These are phyloP conservation scores for Virgularia gustaviana DNA, from an alignment of 92 coral and sea anemone species.

Conservation along the genomic window DNA sequence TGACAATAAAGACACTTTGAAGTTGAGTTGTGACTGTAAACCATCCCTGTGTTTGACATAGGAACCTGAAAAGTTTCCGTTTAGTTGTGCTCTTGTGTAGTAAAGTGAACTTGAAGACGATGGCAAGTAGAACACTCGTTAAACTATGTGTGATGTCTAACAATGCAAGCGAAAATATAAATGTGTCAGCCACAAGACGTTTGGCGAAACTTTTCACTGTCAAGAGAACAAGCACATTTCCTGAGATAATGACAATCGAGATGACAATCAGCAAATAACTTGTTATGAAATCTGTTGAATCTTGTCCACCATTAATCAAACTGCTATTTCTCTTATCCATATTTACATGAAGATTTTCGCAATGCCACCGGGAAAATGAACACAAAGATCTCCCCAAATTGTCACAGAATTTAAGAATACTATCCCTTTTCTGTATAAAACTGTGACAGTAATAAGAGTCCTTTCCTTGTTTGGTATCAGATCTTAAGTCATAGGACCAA, in stretches of 20 bases:
- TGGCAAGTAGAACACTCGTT: conserved; percentile 9
- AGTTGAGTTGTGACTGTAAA: conserved; percentile 14
- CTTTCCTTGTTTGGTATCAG: no score
- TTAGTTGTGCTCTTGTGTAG: neutral
- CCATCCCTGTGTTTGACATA: conserved; percentile 21
- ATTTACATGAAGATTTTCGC: neutral
- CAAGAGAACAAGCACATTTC: conserved; percentile 1
- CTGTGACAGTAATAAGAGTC: no score
- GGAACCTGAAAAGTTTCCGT: neutral
- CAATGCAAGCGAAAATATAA: conserved; percentile 5
- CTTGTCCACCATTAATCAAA: no score
- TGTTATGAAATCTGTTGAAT: neutral
- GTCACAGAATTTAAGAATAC: neutral
- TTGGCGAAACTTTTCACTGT: conserved; percentile 19
- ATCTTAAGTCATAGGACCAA: no score
- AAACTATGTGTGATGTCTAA: neutral
- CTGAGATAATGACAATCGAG: neutral
- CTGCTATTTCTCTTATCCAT: neutral
- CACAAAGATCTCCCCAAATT: neutral
- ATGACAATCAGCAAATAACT: conserved; percentile 8
- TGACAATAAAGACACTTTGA: conserved; percentile 10
- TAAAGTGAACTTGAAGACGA: conserved; percentile 6
- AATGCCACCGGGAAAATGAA: no score
- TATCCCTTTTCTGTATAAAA: no score
- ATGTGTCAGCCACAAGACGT: conserved; percentile 18